Evolutionary conservation across 1,140 invertebrate species (phyloP).

Genomic region (Drosophila pachea): DNA sequence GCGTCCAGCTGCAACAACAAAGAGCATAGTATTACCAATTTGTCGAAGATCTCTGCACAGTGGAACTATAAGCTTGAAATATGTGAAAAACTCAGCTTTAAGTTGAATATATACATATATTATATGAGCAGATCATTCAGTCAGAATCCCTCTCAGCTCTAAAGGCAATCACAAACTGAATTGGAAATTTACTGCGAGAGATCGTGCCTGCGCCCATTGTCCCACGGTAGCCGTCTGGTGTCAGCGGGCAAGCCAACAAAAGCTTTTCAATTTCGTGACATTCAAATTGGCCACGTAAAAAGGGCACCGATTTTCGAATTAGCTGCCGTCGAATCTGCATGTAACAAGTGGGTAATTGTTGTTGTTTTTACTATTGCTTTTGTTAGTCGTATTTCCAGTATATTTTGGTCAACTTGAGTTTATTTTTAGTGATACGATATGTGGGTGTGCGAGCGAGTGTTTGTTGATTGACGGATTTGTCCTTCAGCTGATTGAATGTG

Average conservation of each 20-base stretch:
- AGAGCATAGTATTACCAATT: constrained; percentile 8
- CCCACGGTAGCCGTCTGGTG: constrained; percentile 48
- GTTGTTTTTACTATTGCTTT: constrained; percentile 5
- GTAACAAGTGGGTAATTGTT: constrained; percentile 37
- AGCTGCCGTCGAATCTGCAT: constrained; percentile 14
- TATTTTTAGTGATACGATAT: neutral
- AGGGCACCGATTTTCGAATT: constrained; percentile 45
- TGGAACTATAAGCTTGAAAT: neutral
- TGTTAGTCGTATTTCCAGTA: constrained; percentile 11
- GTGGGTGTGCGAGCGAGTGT: constrained; percentile 23
- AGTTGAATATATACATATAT: neutral
- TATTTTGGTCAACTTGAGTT: constrained; percentile 15
- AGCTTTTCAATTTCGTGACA: constrained; percentile 66
- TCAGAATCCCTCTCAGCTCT: no score
- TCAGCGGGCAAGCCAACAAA: constrained; percentile 48
- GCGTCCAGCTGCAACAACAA: constrained; percentile 28
- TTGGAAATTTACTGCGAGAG: neutral
- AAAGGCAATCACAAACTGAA: no score
- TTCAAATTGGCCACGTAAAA: constrained; percentile 63
- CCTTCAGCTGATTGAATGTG: constrained; percentile 27
- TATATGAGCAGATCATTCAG: neutral
- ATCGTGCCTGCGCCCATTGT: constrained; percentile 13
- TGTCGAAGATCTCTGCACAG: constrained; percentile 3
- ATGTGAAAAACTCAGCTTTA: no score
- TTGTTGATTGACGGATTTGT: constrained; percentile 20